Conservation (phyloP, 2,888 invertebrate species). For the Cataglyphis altisquamis region DNA sequence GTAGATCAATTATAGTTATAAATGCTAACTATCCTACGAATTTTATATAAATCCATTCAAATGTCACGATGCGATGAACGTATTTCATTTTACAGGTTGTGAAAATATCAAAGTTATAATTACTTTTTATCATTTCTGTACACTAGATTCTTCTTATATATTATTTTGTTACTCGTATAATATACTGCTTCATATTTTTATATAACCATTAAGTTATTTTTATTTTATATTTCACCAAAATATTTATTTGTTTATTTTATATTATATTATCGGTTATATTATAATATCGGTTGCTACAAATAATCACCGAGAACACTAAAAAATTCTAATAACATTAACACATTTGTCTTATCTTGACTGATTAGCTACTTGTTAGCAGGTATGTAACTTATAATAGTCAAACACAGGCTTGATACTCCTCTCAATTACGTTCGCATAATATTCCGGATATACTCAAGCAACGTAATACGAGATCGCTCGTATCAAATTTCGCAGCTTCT, state of each 20-base stretch:
- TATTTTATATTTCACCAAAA: neutral
- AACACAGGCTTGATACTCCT: constrained; percentile 38
- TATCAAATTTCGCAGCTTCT: constrained; percentile 52
- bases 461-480: constrained; percentile 36
- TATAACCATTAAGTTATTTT: neutral
- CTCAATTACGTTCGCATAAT: constrained; percentile 49
- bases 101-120: neutral
- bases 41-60: neutral
- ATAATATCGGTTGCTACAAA: neutral
- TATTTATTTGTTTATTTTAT: neutral
- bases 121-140: neutral
- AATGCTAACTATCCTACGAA: neutral
- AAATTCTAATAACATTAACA: neutral
- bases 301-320: neutral
- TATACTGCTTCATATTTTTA: neutral
- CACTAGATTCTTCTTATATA: neutral
- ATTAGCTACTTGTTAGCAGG: neutral
- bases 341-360: neutral
- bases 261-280: neutral
- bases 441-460: constrained; percentile 35
- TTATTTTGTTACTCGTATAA: neutral
- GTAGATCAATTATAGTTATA: neutral
- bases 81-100: neutral
- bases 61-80: neutral
- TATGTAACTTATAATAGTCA: constrained; percentile 24